phyloP scores from a whole-genome alignment of 2,888 invertebrate species.

The Alloplasta piceator region DNA sequence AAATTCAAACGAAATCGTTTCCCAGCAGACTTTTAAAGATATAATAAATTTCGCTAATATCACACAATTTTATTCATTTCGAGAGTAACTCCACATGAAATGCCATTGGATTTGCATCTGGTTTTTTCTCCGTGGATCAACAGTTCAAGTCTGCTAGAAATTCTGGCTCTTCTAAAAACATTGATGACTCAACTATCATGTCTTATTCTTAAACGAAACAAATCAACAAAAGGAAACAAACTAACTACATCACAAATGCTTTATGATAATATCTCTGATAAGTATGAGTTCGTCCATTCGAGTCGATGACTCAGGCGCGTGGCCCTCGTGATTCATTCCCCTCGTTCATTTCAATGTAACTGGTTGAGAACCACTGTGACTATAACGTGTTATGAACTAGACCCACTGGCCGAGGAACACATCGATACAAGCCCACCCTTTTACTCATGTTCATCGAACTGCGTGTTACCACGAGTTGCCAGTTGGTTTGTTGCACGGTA shows the following conservation, averaged over 20 bases:
- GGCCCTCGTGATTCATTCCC: conserved; percentile 14
- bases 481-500: conserved; percentile 3
- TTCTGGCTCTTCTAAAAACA: too few species aligned
- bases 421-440: conserved; percentile 64
- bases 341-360: conserved; percentile 1
- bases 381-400: conserved; percentile 70
- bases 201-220: conserved; percentile 10
- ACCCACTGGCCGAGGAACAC: conserved; percentile 71
- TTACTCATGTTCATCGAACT: conserved; percentile 67
- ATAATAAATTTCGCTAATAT: too few species aligned
- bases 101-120: too few species aligned
- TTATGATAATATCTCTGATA: conserved; percentile 9
- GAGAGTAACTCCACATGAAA: too few species aligned
- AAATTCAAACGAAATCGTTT: too few species aligned
- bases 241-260: background rate
- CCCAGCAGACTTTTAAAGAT: too few species aligned
- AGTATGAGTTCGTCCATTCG: background rate
- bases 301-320: conserved; percentile 23
- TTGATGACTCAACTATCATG: too few species aligned
- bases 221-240: background rate
- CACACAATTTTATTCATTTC: too few species aligned
- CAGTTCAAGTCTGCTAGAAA: too few species aligned
- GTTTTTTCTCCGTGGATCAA: too few species aligned
- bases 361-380: conserved; percentile 22
- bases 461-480: conserved; percentile 20